These are phyloP conservation scores for Heliopora coerulea DNA, from an alignment of 92 coral and sea anemone genomes.

Conservation along the genomic window DNA sequence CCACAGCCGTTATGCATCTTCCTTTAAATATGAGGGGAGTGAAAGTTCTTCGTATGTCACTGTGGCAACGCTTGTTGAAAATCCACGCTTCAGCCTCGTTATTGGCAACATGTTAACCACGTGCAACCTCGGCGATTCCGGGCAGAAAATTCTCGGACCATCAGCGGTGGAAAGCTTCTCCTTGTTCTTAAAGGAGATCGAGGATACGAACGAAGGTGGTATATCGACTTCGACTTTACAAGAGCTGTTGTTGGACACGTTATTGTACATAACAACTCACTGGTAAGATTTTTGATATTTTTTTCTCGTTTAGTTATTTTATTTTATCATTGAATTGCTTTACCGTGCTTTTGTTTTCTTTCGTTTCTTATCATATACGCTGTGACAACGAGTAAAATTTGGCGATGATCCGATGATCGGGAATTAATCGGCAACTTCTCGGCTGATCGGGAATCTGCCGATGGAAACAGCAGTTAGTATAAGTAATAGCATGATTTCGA, in stretches of 20 bases:
- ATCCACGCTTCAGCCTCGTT: constrained; percentile 29
- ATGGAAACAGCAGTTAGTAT: no score
- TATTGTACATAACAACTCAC: constrained; percentile 13
- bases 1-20: not conserved
- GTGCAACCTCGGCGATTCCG: constrained; percentile 29
- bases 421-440: no score
- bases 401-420: no score
- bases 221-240: constrained; percentile 7
- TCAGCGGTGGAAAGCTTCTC: constrained; percentile 13
- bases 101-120: constrained; percentile 21
- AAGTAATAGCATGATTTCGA: no score
- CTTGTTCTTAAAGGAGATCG: constrained; percentile 17
- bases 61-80: constrained; percentile 16
- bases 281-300: constrained; percentile 30
- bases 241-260: constrained; percentile 17
- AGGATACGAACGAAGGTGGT: constrained; percentile 1
- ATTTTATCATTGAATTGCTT: no score
- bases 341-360: no score
- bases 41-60: constrained; percentile 1
- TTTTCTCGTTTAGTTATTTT: not conserved
- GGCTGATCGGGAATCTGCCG: no score
- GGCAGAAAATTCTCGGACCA: constrained; percentile 20
- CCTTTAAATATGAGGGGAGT: not conserved
- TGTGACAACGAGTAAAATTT: no score
- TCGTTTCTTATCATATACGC: no score